These are phyloP conservation scores for Drosophila ercepeae DNA, from an alignment of 1,140 invertebrate species.

Conservation along the genomic window DNA sequence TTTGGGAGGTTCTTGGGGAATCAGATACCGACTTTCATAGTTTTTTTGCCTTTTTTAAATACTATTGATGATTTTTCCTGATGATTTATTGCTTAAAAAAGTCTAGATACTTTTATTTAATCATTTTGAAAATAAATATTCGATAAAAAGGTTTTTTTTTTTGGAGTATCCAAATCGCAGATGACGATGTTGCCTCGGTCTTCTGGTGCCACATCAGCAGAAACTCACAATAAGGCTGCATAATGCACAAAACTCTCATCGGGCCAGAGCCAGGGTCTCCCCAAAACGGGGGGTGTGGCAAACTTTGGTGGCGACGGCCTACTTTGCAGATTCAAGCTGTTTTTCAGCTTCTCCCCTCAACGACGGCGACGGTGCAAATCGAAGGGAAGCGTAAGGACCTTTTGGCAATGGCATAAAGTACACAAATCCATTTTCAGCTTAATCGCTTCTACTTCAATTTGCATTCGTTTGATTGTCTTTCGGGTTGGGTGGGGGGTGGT, in stretches of 20 bases:
- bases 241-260: slow-evolving; percentile 47
- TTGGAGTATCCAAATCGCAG: slow-evolving; percentile 7
- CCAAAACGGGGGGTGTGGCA: slow-evolving; percentile 35
- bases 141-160: not conserved
- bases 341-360: slow-evolving; percentile 18
- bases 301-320: slow-evolving; percentile 61
- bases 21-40: no score
- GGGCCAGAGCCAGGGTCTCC: not conserved
- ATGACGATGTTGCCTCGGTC: slow-evolving; percentile 28
- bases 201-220: slow-evolving; percentile 50
- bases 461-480: slow-evolving; percentile 66
- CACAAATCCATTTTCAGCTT: slow-evolving; percentile 67
- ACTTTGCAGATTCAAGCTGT: slow-evolving; percentile 62
- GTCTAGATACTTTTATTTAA: not conserved
- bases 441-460: slow-evolving; percentile 67
- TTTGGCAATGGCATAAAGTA: slow-evolving; percentile 65
- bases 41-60: not conserved
- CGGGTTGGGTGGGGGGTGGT: not conserved
- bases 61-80: no score
- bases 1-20: no score
- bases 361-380: slow-evolving; percentile 1
- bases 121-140: not conserved
- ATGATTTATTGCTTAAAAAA: no score
- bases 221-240: slow-evolving; percentile 61
- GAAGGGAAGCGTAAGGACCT: slow-evolving; percentile 41